phyloP scores from a whole-genome alignment of 2,888 invertebrate genomes.

The Habrosyne pyritoides region DNA sequence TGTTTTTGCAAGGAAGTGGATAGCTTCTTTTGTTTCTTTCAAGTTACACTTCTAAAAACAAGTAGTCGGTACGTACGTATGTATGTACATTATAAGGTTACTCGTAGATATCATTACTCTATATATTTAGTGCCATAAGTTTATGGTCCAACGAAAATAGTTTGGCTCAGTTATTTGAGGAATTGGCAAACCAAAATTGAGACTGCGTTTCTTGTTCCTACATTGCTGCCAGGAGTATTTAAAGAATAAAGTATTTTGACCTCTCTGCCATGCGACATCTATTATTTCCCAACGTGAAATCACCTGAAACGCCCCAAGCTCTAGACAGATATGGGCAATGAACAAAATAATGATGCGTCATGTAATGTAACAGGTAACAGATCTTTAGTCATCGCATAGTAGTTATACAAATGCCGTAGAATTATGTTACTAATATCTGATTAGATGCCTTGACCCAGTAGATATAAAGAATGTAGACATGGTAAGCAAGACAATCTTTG shows the following conservation, averaged over 20 bases:
- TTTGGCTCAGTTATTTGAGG: too few species aligned
- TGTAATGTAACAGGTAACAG: background rate
- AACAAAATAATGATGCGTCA: background rate
- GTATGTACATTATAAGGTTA: background rate
- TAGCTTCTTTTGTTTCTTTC: background rate
- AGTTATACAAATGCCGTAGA: background rate
- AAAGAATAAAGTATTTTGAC: too few species aligned
- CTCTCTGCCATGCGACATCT: too few species aligned
- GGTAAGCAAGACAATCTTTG: background rate
- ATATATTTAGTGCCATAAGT: background rate
- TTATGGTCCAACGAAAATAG: too few species aligned
- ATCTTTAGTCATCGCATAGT: background rate
- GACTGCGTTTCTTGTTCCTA: too few species aligned
- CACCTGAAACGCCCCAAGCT: too few species aligned
- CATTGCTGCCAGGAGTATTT: too few species aligned
- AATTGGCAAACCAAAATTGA: too few species aligned
- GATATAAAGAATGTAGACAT: background rate
- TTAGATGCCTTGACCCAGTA: slow-evolving; percentile 5
- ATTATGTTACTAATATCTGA: background rate
- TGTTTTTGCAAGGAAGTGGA: background rate
- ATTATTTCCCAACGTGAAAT: too few species aligned
- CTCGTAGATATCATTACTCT: background rate
- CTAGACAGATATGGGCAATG: too few species aligned
- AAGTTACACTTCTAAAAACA: background rate
- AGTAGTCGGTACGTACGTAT: background rate